Conservation (phyloP, 64 coral and sea anemone species). For the Pocillopora damicornis region DNA sequence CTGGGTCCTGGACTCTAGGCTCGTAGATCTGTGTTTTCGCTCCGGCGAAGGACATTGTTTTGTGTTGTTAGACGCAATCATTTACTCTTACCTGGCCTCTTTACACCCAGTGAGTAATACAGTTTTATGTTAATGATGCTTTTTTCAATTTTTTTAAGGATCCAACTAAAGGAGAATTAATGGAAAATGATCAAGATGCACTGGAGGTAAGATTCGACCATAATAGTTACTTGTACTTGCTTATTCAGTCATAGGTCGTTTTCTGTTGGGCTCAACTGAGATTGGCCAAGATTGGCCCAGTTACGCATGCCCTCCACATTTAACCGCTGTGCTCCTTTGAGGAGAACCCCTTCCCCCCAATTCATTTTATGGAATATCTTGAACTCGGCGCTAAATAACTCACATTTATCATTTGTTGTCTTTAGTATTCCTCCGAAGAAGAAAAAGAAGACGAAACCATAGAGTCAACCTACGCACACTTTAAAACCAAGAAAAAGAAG, state of each 20-base stretch:
- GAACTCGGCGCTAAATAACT: neutral
- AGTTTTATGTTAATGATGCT: neutral
- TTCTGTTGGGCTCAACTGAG: neutral
- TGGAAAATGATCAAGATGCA: conserved; percentile 96
- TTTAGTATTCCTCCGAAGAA: conserved; percentile 95
- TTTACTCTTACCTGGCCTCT: no score
- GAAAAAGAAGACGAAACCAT: conserved; percentile 82
- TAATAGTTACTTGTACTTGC: neutral
- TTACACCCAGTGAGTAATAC: neutral
- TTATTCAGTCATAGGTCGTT: neutral
- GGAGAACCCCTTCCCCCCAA: no score
- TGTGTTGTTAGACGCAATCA: no score
- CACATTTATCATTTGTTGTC: neutral
- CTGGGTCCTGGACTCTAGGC: no score
- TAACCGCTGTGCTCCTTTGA: no score
- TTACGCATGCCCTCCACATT: neutral
- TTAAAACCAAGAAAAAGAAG: conserved; percentile 97
- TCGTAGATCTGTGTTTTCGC: no score
- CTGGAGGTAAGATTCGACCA: conserved; percentile 67
- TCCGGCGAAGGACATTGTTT: no score
- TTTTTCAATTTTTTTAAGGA: conserved; percentile 12
- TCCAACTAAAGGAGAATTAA: conserved; percentile 82
- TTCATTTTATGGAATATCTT: neutral
- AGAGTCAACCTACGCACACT: conserved; percentile 87
- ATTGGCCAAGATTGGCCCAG: neutral